Base-by-base conservation (phyloP, 2,797 vertebrate species). In the Somateria mollissima region DNA sequence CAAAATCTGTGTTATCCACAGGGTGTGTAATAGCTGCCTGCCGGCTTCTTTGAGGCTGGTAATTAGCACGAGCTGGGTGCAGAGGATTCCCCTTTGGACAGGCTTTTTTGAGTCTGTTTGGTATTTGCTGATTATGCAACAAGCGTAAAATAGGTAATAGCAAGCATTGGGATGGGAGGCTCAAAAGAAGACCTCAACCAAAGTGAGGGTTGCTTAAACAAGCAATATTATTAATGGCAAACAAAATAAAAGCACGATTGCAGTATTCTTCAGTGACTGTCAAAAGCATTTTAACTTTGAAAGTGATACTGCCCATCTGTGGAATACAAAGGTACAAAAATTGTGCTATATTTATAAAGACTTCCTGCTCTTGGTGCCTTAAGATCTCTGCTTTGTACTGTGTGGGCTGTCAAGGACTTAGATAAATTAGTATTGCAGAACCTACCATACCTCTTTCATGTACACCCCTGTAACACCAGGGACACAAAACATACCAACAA, bases 391-490 rank as follows among this genome's bases (percentile, higher is more conserved):
- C 92, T 91, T 75, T 80, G 73, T 89, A 10, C 58, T 89, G 37
- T 57, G 79, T 76, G 84, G 76, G 84, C 89, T 87, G 84, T 72
- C 74, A 91, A 76, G 84, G 79, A 53, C 56, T 70, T 72, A 66
- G 89, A 88, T 94, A 93, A 95, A 96, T 93, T 70, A 91, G 28
- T 93, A 75, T 79, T 89, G 87, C 73, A 91, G 85, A 87, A 70
- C 47, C 70, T 49, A 16, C 8, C 61, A 22, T 73, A 51, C 61
- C 60, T 81, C 78, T 91, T 96, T 65, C 70, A 66, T 86, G 84
- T 78, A 5, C 71, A 51, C 87, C 71, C 74, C 53, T 81, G 36
- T 49, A 53, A 57, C 41, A 92, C 79, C 58, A 85, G 87, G 79
- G 82, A 79, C 76, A 66, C 56, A 49, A 93, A 61, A 66, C 58